These are phyloP conservation scores for Temnothorax ravouxi DNA, from an alignment of 2,888 invertebrate species.

Conservation along the genomic window DNA sequence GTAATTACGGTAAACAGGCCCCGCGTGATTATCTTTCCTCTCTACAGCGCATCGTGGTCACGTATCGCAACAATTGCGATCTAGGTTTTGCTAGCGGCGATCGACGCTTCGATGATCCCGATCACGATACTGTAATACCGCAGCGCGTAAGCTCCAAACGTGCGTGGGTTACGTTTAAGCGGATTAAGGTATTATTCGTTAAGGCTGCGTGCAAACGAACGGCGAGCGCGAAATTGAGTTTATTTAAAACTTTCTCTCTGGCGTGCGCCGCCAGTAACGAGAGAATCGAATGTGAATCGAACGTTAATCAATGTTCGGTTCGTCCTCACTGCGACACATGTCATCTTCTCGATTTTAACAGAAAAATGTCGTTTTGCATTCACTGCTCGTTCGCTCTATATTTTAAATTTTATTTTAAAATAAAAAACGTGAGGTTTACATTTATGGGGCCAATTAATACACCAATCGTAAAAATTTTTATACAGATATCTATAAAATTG, in stretches of 20 bases:
- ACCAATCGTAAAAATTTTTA: background rate
- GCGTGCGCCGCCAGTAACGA: too few relatives aligned
- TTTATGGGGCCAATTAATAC: background rate
- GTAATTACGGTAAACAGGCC: conserved; percentile 50
- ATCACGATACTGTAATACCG: background rate
- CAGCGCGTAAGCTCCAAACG: conserved; percentile 22
- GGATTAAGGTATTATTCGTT: conserved; percentile 24
- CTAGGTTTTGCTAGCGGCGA: conserved; percentile 22
- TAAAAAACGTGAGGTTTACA: background rate
- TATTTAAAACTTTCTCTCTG: conserved; percentile 13
- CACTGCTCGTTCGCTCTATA: background rate
- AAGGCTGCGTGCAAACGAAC: background rate
- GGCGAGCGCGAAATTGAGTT: conserved; percentile 9
- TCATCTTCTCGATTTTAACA: background rate
- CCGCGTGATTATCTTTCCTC: conserved; percentile 29
- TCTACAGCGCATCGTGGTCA: conserved; percentile 23
- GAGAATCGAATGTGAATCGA: conserved; percentile 5
- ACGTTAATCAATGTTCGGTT: background rate
- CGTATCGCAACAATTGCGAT: conserved; percentile 43
- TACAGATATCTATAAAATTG: background rate
- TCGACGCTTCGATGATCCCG: conserved; percentile 5
- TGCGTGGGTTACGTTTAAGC: conserved; percentile 16
- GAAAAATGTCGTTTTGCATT: background rate
- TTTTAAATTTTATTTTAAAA: background rate
- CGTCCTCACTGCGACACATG: background rate